Conservation (phyloP, 1,140 invertebrate species). For the Homalodisca vitripennis region DNA sequence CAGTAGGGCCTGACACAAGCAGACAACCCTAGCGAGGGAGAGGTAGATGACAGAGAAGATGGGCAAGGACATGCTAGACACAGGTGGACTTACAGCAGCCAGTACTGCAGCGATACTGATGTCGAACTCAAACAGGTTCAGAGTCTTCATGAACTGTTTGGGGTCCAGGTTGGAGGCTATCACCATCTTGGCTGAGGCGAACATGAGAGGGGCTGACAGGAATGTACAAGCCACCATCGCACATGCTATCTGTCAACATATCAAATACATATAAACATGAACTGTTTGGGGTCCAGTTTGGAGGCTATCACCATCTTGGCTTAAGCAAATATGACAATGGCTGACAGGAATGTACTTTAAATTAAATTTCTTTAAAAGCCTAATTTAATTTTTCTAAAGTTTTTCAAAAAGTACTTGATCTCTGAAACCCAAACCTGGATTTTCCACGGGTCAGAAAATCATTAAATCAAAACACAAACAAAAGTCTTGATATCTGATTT, state of each 20-base stretch:
- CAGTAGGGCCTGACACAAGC: neutral
- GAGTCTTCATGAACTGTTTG: slow-evolving; percentile 66
- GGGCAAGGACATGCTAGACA: neutral
- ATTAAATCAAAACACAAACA: too few species aligned
- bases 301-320: slow-evolving; percentile 87
- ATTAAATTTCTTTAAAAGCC: too few species aligned
- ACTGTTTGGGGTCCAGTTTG: slow-evolving; percentile 62
- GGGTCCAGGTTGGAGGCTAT: slow-evolving; percentile 66
- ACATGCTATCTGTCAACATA: slow-evolving; percentile 77
- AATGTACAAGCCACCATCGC: slow-evolving; percentile 94
- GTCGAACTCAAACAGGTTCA: slow-evolving; percentile 80
- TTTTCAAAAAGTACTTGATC: too few species aligned
- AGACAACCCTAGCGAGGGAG: too few species aligned
- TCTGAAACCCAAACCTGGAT: too few species aligned
- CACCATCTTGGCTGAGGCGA: slow-evolving; percentile 92
- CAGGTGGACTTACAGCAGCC: slow-evolving; percentile 56
- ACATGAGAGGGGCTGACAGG: slow-evolving; percentile 91
- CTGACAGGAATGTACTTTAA: slow-evolving; percentile 91
- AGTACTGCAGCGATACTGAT: slow-evolving; percentile 74
- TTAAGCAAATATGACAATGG: slow-evolving; percentile 92
- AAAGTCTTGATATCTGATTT: too few species aligned
- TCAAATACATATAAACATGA: slow-evolving; percentile 82
- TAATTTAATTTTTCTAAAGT: too few species aligned
- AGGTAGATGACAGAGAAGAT: neutral
- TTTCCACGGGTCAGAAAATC: too few species aligned